Percentiles rank a stretch among this genome's conserved stretches.
These are phyloP conservation scores for Nomada lathburiana DNA, from an alignment of 2,888 invertebrate species.

Conservation along the genomic window DNA sequence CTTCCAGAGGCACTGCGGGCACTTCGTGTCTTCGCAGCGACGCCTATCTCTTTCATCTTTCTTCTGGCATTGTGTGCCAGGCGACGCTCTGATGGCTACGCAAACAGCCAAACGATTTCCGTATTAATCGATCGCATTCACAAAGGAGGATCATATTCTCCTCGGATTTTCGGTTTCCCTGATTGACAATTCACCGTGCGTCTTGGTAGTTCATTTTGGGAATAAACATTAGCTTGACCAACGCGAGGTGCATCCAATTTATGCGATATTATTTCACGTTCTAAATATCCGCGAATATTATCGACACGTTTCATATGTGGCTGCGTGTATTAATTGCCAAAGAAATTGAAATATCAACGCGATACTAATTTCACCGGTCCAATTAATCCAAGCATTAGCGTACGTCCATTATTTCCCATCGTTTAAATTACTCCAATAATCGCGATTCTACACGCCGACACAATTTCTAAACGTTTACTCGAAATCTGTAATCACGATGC, in stretches of 20 bases:
- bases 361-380: background rate
- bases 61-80: constrained; percentile 38
- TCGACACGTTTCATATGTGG: background rate
- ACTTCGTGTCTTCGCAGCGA: constrained; percentile 46
- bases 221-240: background rate
- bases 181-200: background rate
- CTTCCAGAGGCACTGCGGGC: constrained; percentile 57
- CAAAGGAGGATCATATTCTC: background rate
- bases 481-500: too few species aligned
- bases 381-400: background rate
- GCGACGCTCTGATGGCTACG: constrained; percentile 27
- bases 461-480: too few species aligned
- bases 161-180: background rate
- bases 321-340: background rate
- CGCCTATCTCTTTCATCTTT: constrained; percentile 61
- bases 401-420: too few species aligned
- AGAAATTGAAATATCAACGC: background rate
- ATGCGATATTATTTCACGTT: constrained; percentile 10
- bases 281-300: constrained; percentile 6
- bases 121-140: constrained; percentile 36
- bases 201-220: background rate
- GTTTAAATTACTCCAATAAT: too few species aligned
- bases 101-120: constrained; percentile 37
- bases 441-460: too few species aligned
- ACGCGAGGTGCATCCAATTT: constrained; percentile 4